Base-by-base conservation (phyloP, 37 sponge, comb jelly and placozoan species). In the Mnemiopsis leidyi region DNA sequence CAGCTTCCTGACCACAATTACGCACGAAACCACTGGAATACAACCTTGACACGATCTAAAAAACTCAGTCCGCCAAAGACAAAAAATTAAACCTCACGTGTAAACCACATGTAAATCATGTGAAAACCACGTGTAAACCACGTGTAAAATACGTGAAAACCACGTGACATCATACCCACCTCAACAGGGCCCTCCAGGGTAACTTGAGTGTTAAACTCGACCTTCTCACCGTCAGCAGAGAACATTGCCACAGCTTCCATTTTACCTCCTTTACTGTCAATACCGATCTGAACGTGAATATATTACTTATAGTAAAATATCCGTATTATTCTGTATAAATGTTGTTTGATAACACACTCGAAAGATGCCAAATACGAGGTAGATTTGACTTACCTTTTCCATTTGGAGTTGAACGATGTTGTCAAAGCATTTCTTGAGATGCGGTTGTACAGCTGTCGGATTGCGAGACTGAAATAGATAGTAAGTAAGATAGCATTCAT, bases 361-460 rank as follows among this genome's bases (percentile, higher is more conserved):
- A n/a, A n/a, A n/a, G n/a, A n/a, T n/a, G n/a, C n/a, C n/a, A n/a
- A n/a, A n/a, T n/a, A n/a, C n/a, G n/a, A n/a, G n/a, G n/a, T n/a
- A n/a, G n/a, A n/a, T n/a, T n/a, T n/a, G n/a, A n/a, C n/a, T 5
- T 48, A 95, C 95, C 69, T 94, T 94, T 21, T 92, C 83, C 93
- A 99, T 90, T 93, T 96, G 95, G 73, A 99, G 95, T 20, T 83
- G 40, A 92, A 95, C 95, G 83, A 99, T 96, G 95, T 97, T 99
- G 94, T 99, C 99, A 82, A 99, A 99, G 94, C 97, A 99, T 94
- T 99, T 97, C 95, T 97, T 97, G 93, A 99, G 48, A 94, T 97
- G 99, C 30, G 99, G 99, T 40, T 98, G 97, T 0, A 97, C 95
- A 28, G 93, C 93, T 1, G 73, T 71, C 1, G 93, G 93, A 26